phyloP scores from a whole-genome alignment of 2,797 vertebrate genomes.

The Anniella stebbinsi region DNA sequence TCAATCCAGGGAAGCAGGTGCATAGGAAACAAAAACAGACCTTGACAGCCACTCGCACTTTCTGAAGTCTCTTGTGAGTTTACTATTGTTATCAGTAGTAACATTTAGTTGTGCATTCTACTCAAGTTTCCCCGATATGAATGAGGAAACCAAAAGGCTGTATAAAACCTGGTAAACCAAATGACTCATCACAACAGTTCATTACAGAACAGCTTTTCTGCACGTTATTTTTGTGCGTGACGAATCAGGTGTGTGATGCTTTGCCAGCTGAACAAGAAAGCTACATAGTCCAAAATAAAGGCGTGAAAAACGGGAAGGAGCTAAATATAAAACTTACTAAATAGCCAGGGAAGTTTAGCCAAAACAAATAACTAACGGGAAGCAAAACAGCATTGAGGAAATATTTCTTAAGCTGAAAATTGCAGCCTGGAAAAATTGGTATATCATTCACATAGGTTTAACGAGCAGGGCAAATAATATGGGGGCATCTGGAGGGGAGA shows the following conservation, averaged over 20 bases:
- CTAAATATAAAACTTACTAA: conserved; percentile 50
- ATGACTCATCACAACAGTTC: conserved; percentile 22
- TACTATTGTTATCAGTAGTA: not conserved
- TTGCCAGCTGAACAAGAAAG: conserved; percentile 31
- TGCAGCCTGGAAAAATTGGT: conserved; percentile 27
- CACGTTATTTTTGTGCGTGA: conserved; percentile 31
- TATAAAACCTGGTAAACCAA: conserved; percentile 26
- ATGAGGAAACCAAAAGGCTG: conserved; percentile 37
- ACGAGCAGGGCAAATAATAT: conserved; percentile 4
- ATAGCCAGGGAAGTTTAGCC: conserved; percentile 32
- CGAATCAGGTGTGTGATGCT: conserved; percentile 38
- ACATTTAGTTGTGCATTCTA: not conserved
- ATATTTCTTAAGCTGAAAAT: conserved; percentile 51
- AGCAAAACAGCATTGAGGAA: conserved; percentile 49
- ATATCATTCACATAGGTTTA: conserved; percentile 7
- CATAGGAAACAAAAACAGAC: conserved; percentile 70
- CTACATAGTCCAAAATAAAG: conserved; percentile 34
- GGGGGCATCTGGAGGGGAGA: not conserved
- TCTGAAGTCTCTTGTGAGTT: conserved; percentile 2
- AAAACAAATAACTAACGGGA: conserved; percentile 48
- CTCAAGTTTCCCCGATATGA: not conserved
- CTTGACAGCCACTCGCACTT: conserved; percentile 26
- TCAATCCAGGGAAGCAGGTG: conserved; percentile 80
- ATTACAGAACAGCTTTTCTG: conserved; percentile 17
- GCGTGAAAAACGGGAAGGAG: conserved; percentile 43